Evolutionary conservation across 1,140 invertebrate genomes (phyloP).

Genomic region (Aphelenchoides besseyi): DNA sequence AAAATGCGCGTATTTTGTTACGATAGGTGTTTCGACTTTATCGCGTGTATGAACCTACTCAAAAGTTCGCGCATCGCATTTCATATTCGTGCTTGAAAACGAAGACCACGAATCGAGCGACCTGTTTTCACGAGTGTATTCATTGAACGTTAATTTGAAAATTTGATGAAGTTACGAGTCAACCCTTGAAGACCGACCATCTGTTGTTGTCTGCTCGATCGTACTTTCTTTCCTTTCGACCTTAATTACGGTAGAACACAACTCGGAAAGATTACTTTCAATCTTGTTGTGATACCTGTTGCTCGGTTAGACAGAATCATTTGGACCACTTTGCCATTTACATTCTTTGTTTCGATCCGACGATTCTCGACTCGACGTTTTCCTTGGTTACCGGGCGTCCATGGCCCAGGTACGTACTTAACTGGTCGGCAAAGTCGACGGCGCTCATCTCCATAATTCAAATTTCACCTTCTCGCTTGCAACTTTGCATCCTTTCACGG

Average conservation of each 20-base stretch:
- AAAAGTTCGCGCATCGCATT: conserved; percentile 5
- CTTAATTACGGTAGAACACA: no score
- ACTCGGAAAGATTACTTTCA: no score
- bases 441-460: conserved; percentile 2
- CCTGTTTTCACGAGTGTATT: no score
- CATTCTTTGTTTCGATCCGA: neutral
- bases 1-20: no score
- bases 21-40: no score
- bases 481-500: neutral
- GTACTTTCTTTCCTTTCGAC: no score
- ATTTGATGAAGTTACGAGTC: no score
- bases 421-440: neutral
- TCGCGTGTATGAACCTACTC: neutral
- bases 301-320: neutral
- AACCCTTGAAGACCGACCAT: no score
- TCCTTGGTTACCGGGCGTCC: neutral
- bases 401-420: neutral
- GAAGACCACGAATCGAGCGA: no score
- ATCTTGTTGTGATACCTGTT: neutral
- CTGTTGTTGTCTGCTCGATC: no score
- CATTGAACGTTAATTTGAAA: no score
- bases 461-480: neutral
- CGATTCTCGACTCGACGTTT: neutral
- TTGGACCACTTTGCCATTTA: neutral
- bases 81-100: conserved; percentile 1